phyloP scores from a whole-genome alignment of 2,888 invertebrate species.

The Unio delphinus region DNA sequence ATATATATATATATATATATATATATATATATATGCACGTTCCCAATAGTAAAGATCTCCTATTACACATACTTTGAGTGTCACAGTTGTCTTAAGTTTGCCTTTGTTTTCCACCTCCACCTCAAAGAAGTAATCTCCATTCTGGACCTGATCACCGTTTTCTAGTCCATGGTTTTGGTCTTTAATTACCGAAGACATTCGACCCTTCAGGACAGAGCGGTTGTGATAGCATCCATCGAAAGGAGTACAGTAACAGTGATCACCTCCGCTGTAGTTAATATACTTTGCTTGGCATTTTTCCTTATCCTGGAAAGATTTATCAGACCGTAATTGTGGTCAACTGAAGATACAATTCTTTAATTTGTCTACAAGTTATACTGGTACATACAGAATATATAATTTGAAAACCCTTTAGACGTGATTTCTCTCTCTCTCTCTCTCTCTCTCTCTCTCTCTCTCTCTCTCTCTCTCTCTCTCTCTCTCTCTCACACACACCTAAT shows the following conservation, averaged over 20 bases:
- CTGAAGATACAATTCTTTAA: too few species aligned
- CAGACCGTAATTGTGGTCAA: too few species aligned
- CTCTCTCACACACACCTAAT: too few species aligned
- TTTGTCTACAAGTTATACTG: too few species aligned
- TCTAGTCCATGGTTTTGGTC: conserved; percentile 23
- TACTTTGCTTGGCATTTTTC: conserved; percentile 27
- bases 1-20: too few species aligned
- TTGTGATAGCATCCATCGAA: conserved; percentile 41
- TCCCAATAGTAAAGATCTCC: background rate
- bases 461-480: too few species aligned
- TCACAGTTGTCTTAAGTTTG: conserved; percentile 25
- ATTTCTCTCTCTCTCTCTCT: too few species aligned
- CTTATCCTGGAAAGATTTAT: conserved; percentile 16
- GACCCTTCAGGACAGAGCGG: conserved; percentile 41
- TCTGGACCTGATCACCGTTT: conserved; percentile 34
- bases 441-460: too few species aligned
- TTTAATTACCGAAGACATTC: background rate
- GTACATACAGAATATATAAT: too few species aligned
- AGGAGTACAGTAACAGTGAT: conserved; percentile 48
- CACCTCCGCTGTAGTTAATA: conserved; percentile 24
- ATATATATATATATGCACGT: too few species aligned
- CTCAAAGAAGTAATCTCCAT: conserved; percentile 45
- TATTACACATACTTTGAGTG: conserved; percentile 20
- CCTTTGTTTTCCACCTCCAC: conserved; percentile 48
- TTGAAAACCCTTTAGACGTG: too few species aligned